Base-by-base conservation (phyloP, 1,140 invertebrate species). In the Zophobas atratus region DNA sequence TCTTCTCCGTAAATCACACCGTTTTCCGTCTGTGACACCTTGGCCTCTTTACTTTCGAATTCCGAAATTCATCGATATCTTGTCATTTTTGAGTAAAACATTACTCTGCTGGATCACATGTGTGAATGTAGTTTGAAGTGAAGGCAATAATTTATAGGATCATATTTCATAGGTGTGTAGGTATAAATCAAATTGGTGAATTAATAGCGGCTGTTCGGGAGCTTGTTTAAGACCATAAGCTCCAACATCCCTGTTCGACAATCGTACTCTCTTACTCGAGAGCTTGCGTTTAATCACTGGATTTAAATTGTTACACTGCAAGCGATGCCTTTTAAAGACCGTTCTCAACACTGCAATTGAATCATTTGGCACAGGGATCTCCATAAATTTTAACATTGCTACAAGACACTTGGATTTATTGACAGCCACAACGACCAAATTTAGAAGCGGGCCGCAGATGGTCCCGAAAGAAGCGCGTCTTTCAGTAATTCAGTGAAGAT, bases 191-290 rank as follows among this genome's bases (percentile, higher is more conserved):
- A 55, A 77, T 80, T 77, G 72, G 79, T 80, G 79, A 80, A 80
- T 80, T 80, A 80, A 80, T 81, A 72, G 51, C 51, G 48, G 75
- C 74, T 70, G 71, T 79, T 75, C 51, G 53, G 72, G 51, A 75
- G 72, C 53, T 71, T 77, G 80, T 77, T 81, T 81, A 81, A 81
- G 80, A 81, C 80, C 77, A 79, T 81, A 81, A 81, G 74, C 80
- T 81, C 60, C 71, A 75, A 78, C 73, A 80, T 77, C 72, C 76
- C 57, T 71, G 73, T 80, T 78, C 72, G 79, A 76, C 79, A 80
- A 76, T 75, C 72, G 72, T 57, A 75, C 72, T 57, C 53, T 60
- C 53, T 75, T 57, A 75, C n/a, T 60, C 34, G 39, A 73, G 35
- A 73, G 71, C 48, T 73, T 20, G 71, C 43, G 35, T 55, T 75